Conservation (phyloP, 2,888 invertebrate genomes). For the Folsomia manolachei region DNA sequence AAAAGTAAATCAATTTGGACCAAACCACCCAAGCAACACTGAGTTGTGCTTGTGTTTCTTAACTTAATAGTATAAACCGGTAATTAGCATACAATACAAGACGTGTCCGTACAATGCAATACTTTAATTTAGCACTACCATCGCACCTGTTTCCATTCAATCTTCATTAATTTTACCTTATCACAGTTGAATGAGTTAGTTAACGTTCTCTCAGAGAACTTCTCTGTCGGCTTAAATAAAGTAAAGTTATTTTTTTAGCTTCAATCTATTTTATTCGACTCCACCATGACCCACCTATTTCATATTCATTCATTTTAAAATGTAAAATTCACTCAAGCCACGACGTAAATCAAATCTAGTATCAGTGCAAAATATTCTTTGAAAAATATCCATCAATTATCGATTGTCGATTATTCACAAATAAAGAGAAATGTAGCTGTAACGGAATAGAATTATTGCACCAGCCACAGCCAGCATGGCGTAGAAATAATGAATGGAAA, state of each 20-base stretch:
- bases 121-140: no score
- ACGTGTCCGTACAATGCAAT: neutral
- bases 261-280: neutral
- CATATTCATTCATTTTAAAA: neutral
- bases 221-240: neutral
- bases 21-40: no score
- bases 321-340: no score
- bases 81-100: neutral
- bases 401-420: neutral
- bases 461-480: no score
- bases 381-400: neutral
- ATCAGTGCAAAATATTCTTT: no score
- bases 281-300: no score
- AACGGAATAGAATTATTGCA: no score
- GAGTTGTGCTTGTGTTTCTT: no score
- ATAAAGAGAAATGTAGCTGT: no score
- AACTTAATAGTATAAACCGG: neutral
- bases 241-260: neutral
- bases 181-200: neutral
- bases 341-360: neutral
- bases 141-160: neutral
- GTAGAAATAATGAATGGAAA: no score
- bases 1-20: no score
- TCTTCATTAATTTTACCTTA: neutral
- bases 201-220: neutral